Conservation (phyloP, 2,888 invertebrate genomes). For the Hypomecis atomaria region DNA sequence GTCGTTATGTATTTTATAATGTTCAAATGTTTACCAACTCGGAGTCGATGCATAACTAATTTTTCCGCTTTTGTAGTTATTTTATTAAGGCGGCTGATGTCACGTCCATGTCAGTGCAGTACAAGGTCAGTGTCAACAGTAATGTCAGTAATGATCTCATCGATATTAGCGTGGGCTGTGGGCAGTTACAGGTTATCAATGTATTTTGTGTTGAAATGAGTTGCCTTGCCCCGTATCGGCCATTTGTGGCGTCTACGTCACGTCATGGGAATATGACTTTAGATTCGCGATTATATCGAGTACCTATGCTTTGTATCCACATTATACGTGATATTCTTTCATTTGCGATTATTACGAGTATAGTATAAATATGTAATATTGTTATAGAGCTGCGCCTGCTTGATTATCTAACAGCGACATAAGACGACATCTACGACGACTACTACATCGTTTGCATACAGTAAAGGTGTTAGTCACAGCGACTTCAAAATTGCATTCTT, state of each 20-base stretch:
- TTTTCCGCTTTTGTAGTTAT: constrained; percentile 58
- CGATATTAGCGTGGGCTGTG: constrained; percentile 63
- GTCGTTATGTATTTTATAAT: constrained; percentile 3
- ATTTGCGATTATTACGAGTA: background rate
- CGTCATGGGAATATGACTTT: constrained; percentile 36
- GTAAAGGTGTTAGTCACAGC: no score
- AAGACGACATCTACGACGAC: no score
- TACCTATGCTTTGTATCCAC: constrained; percentile 1
- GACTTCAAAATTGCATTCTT: no score
- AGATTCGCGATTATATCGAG: constrained; percentile 15
- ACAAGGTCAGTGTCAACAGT: constrained; percentile 77
- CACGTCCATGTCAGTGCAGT: constrained; percentile 66
- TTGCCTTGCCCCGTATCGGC: constrained; percentile 32
- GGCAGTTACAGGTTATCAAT: constrained; percentile 57
- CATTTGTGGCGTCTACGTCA: constrained; percentile 28
- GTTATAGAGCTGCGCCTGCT: no score
- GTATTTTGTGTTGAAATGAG: constrained; percentile 62
- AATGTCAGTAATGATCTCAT: constrained; percentile 74
- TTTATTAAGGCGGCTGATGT: constrained; percentile 71
- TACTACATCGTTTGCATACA: no score
- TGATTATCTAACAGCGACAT: no score
- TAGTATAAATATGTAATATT: no score
- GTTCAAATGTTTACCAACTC: constrained; percentile 28
- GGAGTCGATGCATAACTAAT: constrained; percentile 45
- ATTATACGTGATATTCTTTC: constrained; percentile 6